These are phyloP conservation scores for Polietes domitor DNA, from an alignment of 2,888 invertebrate species.

Conservation along the genomic window DNA sequence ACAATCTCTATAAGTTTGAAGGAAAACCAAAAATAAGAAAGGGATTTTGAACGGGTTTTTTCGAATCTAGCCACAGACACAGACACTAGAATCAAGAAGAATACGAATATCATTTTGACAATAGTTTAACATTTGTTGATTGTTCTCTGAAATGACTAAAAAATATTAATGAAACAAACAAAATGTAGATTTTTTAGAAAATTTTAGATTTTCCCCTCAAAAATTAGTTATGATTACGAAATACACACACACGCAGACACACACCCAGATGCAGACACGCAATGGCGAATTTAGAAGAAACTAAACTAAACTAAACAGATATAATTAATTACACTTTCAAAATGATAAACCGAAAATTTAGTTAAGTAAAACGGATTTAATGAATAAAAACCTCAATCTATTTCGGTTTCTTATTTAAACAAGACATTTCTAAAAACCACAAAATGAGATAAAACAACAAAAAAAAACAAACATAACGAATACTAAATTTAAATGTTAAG, in stretches of 20 bases:
- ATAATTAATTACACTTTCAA: slow-evolving; percentile 34
- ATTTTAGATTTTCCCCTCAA: slow-evolving; percentile 22
- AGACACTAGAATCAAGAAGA: slow-evolving; percentile 21
- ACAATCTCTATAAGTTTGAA: slow-evolving; percentile 62
- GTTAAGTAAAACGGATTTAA: slow-evolving; percentile 32
- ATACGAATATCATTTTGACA: slow-evolving; percentile 65
- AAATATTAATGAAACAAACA: slow-evolving; percentile 7
- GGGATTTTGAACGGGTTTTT: slow-evolving; percentile 8
- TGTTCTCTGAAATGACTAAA: slow-evolving; percentile 20
- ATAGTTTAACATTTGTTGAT: slow-evolving; percentile 51
- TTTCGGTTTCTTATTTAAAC: slow-evolving; percentile 69
- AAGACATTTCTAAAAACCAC: slow-evolving; percentile 33
- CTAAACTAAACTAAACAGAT: slow-evolving; percentile 14
- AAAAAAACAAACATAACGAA: slow-evolving; percentile 40
- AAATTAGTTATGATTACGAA: slow-evolving; percentile 62
- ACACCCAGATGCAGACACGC: slow-evolving; percentile 11
- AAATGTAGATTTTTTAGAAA: slow-evolving; percentile 38
- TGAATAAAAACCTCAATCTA: slow-evolving; percentile 67
- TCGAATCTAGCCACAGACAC: not conserved
- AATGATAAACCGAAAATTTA: slow-evolving; percentile 37
- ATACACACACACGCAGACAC: slow-evolving; percentile 27
- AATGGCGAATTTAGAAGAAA: slow-evolving; percentile 59
- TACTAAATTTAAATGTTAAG: slow-evolving; percentile 50
- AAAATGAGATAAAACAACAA: slow-evolving; percentile 26
- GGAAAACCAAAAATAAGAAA: slow-evolving; percentile 12